A percentile compares a stretch with the other conserved stretches of the same genome.
These are phyloP conservation scores for Rhopilema esculentum DNA, from an alignment of 30 jellyfish, hydroid and myxozoan species.

Conservation along the genomic window DNA sequence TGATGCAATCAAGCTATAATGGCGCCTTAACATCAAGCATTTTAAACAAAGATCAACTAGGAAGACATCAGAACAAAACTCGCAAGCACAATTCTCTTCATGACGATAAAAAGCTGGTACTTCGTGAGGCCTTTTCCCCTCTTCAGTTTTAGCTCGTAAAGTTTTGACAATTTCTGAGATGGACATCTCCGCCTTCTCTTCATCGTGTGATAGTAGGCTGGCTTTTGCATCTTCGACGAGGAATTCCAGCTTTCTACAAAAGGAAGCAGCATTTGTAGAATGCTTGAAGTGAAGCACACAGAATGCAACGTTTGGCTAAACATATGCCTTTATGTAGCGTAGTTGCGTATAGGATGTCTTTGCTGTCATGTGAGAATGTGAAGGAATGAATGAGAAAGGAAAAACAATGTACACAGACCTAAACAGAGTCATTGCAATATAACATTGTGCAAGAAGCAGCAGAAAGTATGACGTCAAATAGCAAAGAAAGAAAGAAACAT, in stretches of 20 bases:
- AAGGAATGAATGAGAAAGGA: too few species aligned
- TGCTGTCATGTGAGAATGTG: too few species aligned
- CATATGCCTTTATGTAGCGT: background rate
- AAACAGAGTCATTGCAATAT: too few species aligned
- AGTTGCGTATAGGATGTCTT: too few species aligned
- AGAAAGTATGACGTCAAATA: too few species aligned
- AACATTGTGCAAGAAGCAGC: too few species aligned
- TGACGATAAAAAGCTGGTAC: slow-evolving; percentile 15
- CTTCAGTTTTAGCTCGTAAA: background rate
- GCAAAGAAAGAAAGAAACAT: too few species aligned
- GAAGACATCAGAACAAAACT: slow-evolving; percentile 21
- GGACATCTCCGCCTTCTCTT: slow-evolving; percentile 22
- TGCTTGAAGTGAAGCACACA: too few species aligned
- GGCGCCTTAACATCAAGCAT: slow-evolving; percentile 14
- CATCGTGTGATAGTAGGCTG: slow-evolving; percentile 9
- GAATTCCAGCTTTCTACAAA: slow-evolving; percentile 33
- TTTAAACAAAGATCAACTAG: slow-evolving; percentile 2
- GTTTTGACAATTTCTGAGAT: background rate
- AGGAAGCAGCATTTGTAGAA: background rate
- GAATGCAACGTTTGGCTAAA: too few species aligned
- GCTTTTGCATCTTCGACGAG: slow-evolving; percentile 54
- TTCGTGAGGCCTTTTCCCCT: background rate
- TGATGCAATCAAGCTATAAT: background rate
- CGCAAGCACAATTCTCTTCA: slow-evolving; percentile 23
- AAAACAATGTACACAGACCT: too few species aligned